Percentiles rank a stretch among this genome's conserved stretches.
phyloP scores from a whole-genome alignment of 2,797 vertebrate genomes.

The Poeciliopsis turneri region DNA sequence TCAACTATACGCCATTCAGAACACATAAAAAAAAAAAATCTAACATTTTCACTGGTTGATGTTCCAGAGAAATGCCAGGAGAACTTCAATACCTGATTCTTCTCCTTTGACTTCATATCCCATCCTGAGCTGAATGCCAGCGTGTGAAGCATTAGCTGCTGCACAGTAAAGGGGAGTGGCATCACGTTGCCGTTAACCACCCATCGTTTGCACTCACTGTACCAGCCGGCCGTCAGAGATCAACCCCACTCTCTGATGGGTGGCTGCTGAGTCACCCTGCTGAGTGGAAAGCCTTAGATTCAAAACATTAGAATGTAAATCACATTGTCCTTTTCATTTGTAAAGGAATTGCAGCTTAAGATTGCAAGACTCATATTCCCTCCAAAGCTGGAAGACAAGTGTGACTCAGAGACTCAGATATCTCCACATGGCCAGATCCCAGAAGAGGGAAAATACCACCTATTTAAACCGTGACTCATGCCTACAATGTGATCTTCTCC shows the following conservation, averaged over 20 bases:
- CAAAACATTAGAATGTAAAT: conserved; percentile 56
- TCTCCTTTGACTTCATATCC: conserved; percentile 17
- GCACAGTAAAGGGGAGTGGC: conserved; percentile 30
- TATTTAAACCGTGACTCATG: conserved; percentile 48
- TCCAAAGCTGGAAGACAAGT: conserved; percentile 32
- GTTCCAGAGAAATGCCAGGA: conserved; percentile 10
- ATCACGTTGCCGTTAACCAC: conserved; percentile 56
- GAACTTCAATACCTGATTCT: conserved; percentile 8
- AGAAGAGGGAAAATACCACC: conserved; percentile 31
- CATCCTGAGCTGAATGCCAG: conserved; percentile 22
- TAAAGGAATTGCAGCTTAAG: conserved; percentile 14
- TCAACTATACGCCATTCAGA: neutral
- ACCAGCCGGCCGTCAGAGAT: conserved; percentile 34
- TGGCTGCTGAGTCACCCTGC: conserved; percentile 42
- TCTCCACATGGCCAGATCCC: conserved; percentile 40
- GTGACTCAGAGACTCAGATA: conserved; percentile 38
- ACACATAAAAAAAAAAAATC: neutral
- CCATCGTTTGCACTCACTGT: conserved; percentile 51
- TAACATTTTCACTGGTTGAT: neutral
- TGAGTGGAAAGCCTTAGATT: conserved; percentile 34
- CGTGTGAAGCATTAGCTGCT: conserved; percentile 31
- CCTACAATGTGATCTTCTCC: conserved; percentile 35
- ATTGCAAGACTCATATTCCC: conserved; percentile 14
- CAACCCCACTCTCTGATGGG: conserved; percentile 8
- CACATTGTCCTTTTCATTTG: conserved; percentile 28